Evolutionary conservation across 2,888 invertebrate species (phyloP).

Genomic region (Eilema griseolum): DNA sequence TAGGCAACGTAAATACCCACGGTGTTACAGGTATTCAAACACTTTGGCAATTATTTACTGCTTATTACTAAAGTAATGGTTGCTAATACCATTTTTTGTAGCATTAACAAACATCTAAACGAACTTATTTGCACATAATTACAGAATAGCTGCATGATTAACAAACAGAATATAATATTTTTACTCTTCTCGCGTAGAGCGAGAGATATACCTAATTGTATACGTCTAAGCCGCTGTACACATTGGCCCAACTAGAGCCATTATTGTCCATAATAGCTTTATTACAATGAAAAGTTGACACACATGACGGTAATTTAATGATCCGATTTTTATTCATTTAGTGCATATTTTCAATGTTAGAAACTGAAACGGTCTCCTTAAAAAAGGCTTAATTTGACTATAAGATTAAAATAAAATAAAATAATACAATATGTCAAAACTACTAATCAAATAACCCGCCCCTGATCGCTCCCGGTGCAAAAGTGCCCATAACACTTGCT

Average conservation of each 20-base stretch:
- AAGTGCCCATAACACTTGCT: too few species aligned
- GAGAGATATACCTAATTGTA: constrained; percentile 9
- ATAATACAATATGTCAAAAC: too few species aligned
- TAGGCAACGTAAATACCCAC: background rate
- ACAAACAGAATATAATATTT: constrained; percentile 16
- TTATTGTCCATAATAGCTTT: background rate
- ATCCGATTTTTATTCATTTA: too few species aligned
- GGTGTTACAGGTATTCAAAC: constrained; percentile 1
- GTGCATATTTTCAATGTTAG: too few species aligned
- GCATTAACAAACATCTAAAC: background rate
- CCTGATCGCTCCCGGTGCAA: too few species aligned
- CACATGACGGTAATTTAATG: background rate
- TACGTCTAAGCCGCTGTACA: background rate
- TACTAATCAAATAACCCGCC: too few species aligned
- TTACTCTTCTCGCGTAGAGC: constrained; percentile 11
- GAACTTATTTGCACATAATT: constrained; percentile 3
- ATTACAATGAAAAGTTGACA: background rate
- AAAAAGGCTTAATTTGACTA: too few species aligned
- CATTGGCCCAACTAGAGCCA: background rate
- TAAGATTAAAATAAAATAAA: too few species aligned
- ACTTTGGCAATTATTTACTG: background rate
- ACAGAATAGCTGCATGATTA: constrained; percentile 9
- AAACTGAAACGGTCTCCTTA: too few species aligned
- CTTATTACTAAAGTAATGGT: background rate
- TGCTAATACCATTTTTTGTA: background rate